A percentile compares a stretch with the other conserved stretches of the same genome.
Evolutionary conservation across 2,797 vertebrate species (phyloP).

Genomic region (Tachyglossus aculeatus): DNA sequence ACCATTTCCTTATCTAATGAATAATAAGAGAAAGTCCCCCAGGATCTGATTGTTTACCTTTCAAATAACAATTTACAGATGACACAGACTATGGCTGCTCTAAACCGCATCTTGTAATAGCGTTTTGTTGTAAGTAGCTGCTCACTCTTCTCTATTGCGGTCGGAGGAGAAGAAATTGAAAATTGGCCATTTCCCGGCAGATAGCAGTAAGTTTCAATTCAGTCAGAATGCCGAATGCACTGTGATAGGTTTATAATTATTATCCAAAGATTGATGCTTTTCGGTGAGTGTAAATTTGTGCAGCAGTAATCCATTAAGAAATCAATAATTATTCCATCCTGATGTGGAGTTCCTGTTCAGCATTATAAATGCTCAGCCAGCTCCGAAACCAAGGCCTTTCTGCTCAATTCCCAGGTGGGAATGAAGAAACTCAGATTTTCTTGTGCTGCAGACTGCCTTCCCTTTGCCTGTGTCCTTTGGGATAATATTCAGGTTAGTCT

Average conservation of each 20-base stretch:
- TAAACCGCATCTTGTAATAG: slow-evolving; percentile 58
- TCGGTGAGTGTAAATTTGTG: slow-evolving; percentile 77
- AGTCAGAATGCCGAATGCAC: slow-evolving; percentile 65
- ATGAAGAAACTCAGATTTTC: slow-evolving; percentile 7
- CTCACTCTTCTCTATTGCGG: slow-evolving; percentile 64
- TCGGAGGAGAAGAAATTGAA: slow-evolving; percentile 70
- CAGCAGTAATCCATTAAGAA: slow-evolving; percentile 82
- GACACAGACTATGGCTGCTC: slow-evolving; percentile 50
- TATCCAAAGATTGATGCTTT: slow-evolving; percentile 76
- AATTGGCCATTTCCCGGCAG: slow-evolving; percentile 77
- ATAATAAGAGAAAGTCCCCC: slow-evolving; percentile 35
- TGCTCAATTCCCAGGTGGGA: slow-evolving; percentile 46
- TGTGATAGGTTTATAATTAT: slow-evolving; percentile 80
- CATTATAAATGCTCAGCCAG: slow-evolving; percentile 67
- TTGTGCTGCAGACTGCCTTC: slow-evolving; percentile 8
- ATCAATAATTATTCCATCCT: slow-evolving; percentile 78
- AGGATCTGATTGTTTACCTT: slow-evolving; percentile 20
- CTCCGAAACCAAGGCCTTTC: slow-evolving; percentile 45
- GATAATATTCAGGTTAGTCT: not conserved
- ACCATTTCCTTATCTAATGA: slow-evolving; percentile 55
- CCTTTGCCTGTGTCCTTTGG: not conserved
- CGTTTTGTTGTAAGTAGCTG: slow-evolving; percentile 63
- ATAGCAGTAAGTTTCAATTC: slow-evolving; percentile 70
- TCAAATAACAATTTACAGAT: slow-evolving; percentile 61
- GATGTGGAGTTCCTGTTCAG: slow-evolving; percentile 71